phyloP scores from a whole-genome alignment of 2,797 vertebrate species.

The Pantherophis alleghaniensis region DNA sequence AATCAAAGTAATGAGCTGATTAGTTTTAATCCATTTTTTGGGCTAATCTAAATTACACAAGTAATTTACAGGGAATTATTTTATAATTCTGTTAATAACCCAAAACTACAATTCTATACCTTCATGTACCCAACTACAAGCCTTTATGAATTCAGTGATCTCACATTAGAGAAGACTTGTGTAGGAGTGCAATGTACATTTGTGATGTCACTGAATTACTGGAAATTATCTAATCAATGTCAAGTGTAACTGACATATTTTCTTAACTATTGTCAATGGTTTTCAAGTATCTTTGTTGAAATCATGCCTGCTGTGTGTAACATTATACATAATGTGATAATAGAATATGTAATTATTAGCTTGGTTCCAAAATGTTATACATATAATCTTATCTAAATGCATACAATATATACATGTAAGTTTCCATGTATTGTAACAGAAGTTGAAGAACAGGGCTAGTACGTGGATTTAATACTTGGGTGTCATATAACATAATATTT shows the following conservation, averaged over 20 bases:
- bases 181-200: background rate
- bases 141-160: background rate
- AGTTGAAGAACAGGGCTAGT: slow-evolving; percentile 40
- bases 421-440: slow-evolving; percentile 32
- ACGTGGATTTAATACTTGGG: slow-evolving; percentile 36
- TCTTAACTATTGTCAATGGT: background rate
- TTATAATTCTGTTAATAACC: slow-evolving; percentile 29
- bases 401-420: slow-evolving; percentile 41
- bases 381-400: slow-evolving; percentile 47
- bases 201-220: background rate
- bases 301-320: background rate
- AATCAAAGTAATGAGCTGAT: slow-evolving; percentile 3
- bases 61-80: background rate
- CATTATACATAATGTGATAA: slow-evolving; percentile 14
- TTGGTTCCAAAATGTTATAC: slow-evolving; percentile 46
- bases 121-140: background rate
- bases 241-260: background rate
- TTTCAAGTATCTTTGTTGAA: slow-evolving; percentile 8
- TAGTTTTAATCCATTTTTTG: slow-evolving; percentile 27
- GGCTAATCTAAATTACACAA: slow-evolving; percentile 18
- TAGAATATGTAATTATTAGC: slow-evolving; percentile 23
- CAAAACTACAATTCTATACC: background rate
- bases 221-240: background rate
- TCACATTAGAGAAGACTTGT: background rate
- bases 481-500: slow-evolving; percentile 7